Conservation (phyloP, 1,140 invertebrate species). For the Drosophila repleta region DNA sequence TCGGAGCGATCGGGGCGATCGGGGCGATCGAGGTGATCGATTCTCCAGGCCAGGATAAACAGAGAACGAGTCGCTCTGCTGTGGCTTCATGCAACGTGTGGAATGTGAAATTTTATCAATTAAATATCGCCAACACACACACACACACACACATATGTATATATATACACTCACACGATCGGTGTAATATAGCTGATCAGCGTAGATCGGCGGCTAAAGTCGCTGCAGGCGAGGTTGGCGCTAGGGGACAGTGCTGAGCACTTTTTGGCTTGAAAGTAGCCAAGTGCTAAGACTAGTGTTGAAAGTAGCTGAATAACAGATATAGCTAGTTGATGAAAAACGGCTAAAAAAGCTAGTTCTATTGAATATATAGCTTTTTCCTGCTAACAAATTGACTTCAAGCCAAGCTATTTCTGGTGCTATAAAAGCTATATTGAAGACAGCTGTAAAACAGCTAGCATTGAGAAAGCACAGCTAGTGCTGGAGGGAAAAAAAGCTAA, state of each 20-base stretch:
- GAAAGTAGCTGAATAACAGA: not conserved
- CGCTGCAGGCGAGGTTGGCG: slow-evolving; percentile 24
- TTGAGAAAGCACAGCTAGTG: too few relatives aligned
- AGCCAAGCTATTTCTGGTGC: too few relatives aligned
- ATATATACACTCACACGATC: too few relatives aligned
- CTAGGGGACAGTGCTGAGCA: slow-evolving; percentile 7
- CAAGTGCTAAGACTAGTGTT: not conserved
- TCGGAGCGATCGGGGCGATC: slow-evolving; percentile 15
- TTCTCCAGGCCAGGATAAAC: slow-evolving; percentile 70
- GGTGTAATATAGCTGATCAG: not conserved
- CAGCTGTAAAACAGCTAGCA: too few relatives aligned
- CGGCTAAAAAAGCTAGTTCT: not conserved
- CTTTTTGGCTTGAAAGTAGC: not conserved
- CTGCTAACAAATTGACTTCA: too few relatives aligned
- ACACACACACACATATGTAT: slow-evolving; percentile 1
- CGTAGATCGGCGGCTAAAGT: slow-evolving; percentile 12
- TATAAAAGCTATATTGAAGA: too few relatives aligned
- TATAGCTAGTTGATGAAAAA: not conserved
- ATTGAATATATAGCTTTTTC: not conserved
- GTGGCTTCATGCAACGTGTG: slow-evolving; percentile 63
- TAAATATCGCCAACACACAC: slow-evolving; percentile 61
- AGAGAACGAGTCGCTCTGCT: slow-evolving; percentile 48
- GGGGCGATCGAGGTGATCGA: slow-evolving; percentile 26
- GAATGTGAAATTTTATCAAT: slow-evolving; percentile 82
- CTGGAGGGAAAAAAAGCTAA: too few relatives aligned